A percentile compares a stretch with the other conserved stretches of the same genome.
Conservation (phyloP, 2,113 vertebrate genomes). For the Zosterops lateralis region DNA sequence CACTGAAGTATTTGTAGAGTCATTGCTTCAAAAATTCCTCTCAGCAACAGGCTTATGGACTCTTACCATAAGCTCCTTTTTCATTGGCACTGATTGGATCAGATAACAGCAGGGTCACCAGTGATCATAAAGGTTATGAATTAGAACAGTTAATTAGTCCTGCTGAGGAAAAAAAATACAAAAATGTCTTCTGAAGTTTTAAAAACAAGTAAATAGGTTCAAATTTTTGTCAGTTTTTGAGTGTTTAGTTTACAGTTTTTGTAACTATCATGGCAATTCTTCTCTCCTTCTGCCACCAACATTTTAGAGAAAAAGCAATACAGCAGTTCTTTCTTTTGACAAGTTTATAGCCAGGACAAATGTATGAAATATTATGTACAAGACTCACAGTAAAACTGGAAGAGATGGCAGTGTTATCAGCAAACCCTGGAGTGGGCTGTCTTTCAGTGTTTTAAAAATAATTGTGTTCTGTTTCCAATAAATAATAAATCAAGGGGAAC, state of each 20-base stretch:
- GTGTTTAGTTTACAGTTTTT: neutral
- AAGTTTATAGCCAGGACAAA: neutral
- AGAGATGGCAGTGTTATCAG: neutral
- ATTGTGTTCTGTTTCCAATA: neutral
- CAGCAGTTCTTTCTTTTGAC: neutral
- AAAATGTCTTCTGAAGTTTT: neutral
- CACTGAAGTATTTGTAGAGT: neutral
- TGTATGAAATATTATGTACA: neutral
- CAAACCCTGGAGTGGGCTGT: neutral
- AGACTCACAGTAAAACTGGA: neutral
- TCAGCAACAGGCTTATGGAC: neutral
- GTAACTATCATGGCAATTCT: neutral
- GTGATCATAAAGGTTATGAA: neutral
- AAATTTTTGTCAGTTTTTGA: neutral
- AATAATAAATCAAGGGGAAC: constrained; percentile 44
- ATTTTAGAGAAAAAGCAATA: neutral
- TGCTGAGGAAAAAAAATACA: neutral
- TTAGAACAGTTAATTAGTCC: neutral
- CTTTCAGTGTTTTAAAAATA: constrained; percentile 9
- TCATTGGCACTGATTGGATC: neutral
- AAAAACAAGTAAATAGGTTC: neutral
- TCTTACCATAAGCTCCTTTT: neutral
- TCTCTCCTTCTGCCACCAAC: fast-evolving
- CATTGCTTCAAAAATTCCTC: fast-evolving
- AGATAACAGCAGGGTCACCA: neutral